Base-by-base conservation (phyloP, 1,140 invertebrate genomes). In the Neodiprion pinetum region DNA sequence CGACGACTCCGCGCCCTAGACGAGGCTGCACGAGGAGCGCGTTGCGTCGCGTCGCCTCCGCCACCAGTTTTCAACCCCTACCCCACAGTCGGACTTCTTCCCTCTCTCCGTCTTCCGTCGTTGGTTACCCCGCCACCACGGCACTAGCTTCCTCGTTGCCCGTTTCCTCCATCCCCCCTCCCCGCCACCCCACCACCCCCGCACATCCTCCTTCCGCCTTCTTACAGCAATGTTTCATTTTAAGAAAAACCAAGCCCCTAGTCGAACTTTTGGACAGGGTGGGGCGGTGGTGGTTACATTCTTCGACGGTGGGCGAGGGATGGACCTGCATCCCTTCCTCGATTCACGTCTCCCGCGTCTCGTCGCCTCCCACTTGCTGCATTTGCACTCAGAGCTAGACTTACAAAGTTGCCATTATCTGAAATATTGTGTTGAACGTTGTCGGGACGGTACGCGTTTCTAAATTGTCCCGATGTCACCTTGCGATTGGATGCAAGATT, bases 221-320 rank as follows among this genome's bases (percentile, higher is more conserved):
- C 84, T 84, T 81, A 53, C 76, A 79, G 79, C 84, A 83, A 86
- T 85, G 84, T 86, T 86, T 86, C 82, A 84, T 85, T 85, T 86
- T 80, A 81, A 84, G 81, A 81, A 83, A 81, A 80, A 79, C 82
- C 82, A 82, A 81, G 80, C 80, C 77, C 50, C 50, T 53, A 10
- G 50, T 11, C 50, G 50, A 53, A 53, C 50, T 53, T 53, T 53
- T 53, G 50, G 50, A 21, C 17, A 21, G 17, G 50, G 50, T 53
- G 50, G 50, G 17, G 17, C 17, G 17, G 17, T 21, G 17, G 17
- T 21, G 50, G 50, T 53, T 53, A 10, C n/a, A 10, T 53, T 53
- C 50, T 10, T 53, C 10, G 2, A 53, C 50, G 50, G n/a, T 10
- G 50, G n/a, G 50, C 50, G 50, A 14, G 50, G 50, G 50, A 10